phyloP scores from a whole-genome alignment of 1,140 invertebrate species.

The Chymomyza costata region DNA sequence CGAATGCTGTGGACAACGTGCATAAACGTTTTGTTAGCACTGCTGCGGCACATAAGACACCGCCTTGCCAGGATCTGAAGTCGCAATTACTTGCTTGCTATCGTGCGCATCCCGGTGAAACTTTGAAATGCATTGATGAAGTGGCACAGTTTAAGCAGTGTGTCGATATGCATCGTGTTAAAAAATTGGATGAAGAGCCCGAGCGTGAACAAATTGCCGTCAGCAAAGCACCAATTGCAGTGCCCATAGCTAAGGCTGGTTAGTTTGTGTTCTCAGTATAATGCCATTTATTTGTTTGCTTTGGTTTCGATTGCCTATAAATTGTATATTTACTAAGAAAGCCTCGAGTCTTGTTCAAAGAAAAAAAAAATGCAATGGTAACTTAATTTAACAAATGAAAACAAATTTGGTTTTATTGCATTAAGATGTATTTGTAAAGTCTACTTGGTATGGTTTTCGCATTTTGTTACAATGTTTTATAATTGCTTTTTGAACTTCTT shows the following conservation, averaged over 20 bases:
- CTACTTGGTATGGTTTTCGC: too few relatives aligned
- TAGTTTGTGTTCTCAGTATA: slow-evolving; percentile 20
- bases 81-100: slow-evolving; percentile 77
- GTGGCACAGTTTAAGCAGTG: slow-evolving; percentile 77
- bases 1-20: slow-evolving; percentile 74
- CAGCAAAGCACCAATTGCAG: slow-evolving; percentile 29
- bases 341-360: too few relatives aligned
- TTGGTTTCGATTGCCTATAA: too few relatives aligned
- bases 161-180: slow-evolving; percentile 75
- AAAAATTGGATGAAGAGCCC: slow-evolving; percentile 49
- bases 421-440: too few relatives aligned
- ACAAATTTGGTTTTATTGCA: too few relatives aligned
- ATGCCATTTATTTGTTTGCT: too few relatives aligned
- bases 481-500: too few relatives aligned
- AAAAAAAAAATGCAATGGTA: too few relatives aligned
- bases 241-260: slow-evolving; percentile 44
- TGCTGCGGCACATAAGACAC: slow-evolving; percentile 58
- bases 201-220: slow-evolving; percentile 8
- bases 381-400: too few relatives aligned
- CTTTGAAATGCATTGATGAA: slow-evolving; percentile 76
- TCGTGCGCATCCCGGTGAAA: slow-evolving; percentile 76
- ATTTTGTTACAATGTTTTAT: too few relatives aligned
- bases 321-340: too few relatives aligned
- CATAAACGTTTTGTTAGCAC: slow-evolving; percentile 70
- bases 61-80: slow-evolving; percentile 76